Conservation (phyloP, 2,113 vertebrate genomes). For the Zosterops hypoxanthus region DNA sequence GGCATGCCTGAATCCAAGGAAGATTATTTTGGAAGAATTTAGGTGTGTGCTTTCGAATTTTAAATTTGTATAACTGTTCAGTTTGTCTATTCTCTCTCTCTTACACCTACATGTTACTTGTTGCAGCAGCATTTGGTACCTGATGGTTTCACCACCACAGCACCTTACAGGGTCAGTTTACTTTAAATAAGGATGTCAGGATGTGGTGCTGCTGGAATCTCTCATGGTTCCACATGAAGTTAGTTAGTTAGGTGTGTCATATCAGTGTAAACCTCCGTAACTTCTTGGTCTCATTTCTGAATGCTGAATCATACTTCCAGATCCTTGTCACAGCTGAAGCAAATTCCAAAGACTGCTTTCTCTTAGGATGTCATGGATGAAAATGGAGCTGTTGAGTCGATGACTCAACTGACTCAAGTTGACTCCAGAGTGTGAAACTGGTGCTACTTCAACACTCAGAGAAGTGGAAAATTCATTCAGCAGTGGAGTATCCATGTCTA, state of each 20-base stretch:
- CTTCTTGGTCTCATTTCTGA: not conserved
- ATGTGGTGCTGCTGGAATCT: not conserved
- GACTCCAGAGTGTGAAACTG: not conserved
- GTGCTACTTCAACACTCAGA: not conserved
- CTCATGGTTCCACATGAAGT: rapidly evolving
- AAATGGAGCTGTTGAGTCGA: not conserved
- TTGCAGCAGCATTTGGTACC: not conserved
- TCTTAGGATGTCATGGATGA: not conserved
- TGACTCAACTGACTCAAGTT: too few species aligned
- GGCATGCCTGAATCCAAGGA: not conserved
- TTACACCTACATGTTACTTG: not conserved
- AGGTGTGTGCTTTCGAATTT: not conserved
- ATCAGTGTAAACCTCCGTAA: not conserved
- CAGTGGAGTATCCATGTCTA: rapidly evolving
- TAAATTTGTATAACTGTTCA: not conserved
- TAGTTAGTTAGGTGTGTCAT: not conserved
- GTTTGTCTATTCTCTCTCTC: not conserved
- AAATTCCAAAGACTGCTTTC: rapidly evolving
- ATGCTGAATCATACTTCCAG: not conserved
- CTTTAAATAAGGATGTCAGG: not conserved
- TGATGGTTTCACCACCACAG: not conserved
- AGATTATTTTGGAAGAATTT: not conserved
- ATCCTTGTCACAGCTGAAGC: not conserved
- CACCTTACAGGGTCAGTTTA: not conserved
- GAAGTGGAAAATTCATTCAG: rapidly evolving